Conservation (phyloP, 2,113 vertebrate species). For the Stegastes partitus region DNA sequence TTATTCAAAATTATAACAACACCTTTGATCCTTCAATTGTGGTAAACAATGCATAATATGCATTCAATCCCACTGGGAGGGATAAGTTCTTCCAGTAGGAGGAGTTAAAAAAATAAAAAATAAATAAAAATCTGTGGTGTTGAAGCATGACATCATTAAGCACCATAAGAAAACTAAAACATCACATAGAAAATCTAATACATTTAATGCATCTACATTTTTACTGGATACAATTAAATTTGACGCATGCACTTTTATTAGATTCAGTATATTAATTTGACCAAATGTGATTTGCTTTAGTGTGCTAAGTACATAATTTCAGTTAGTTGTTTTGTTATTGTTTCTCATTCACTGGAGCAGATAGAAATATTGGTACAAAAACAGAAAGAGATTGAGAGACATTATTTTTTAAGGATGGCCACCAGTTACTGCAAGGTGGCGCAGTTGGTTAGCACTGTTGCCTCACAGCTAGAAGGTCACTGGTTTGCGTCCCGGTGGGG, state of each 20-base stretch:
- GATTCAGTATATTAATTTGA: too few relatives aligned
- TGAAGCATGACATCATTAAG: background rate
- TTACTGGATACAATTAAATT: too few relatives aligned
- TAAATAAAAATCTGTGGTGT: background rate
- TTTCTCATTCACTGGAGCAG: background rate
- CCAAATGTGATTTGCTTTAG: background rate
- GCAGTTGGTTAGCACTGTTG: too few relatives aligned
- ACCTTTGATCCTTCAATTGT: slow-evolving; percentile 7
- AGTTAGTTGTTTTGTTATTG: background rate
- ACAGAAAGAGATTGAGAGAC: background rate
- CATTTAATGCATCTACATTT: too few relatives aligned
- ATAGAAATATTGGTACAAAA: background rate
- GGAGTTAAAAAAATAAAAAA: too few relatives aligned
- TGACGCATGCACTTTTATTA: background rate
- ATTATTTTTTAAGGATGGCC: background rate
- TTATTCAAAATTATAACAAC: slow-evolving; percentile 2
- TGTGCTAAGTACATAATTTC: background rate
- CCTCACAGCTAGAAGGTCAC: too few relatives aligned
- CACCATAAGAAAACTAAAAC: background rate
- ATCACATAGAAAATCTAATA: background rate
- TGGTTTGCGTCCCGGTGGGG: too few relatives aligned
- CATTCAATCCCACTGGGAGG: background rate
- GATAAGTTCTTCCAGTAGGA: too few relatives aligned
- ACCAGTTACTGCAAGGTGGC: background rate
- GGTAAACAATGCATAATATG: background rate